Evolutionary conservation across 2,888 invertebrate genomes (phyloP).

Genomic region (Eumacrocentrus americanus): DNA sequence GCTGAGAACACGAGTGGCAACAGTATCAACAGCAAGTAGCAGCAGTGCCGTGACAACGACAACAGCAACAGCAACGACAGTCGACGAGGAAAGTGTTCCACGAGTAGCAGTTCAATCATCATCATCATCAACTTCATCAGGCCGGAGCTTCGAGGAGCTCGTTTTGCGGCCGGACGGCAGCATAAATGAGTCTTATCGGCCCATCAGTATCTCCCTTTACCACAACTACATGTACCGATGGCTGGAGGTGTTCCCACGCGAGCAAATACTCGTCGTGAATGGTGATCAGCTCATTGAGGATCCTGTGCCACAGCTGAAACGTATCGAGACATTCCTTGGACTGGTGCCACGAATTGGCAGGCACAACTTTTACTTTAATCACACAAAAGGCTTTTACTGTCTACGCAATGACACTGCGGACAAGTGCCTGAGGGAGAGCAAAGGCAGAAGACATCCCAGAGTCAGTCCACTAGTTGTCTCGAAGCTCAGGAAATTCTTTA

Average conservation of each 20-base stretch:
- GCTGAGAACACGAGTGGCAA: slow-evolving; percentile 80
- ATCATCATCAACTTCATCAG: slow-evolving; percentile 20
- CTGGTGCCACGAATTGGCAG: slow-evolving; percentile 73
- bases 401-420: slow-evolving; percentile 82
- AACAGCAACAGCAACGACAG: slow-evolving; percentile 42
- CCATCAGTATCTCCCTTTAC: slow-evolving; percentile 88
- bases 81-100: slow-evolving; percentile 29
- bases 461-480: slow-evolving; percentile 81
- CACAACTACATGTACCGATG: slow-evolving; percentile 88
- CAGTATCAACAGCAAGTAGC: slow-evolving; percentile 65
- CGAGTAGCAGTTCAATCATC: slow-evolving; percentile 27
- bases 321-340: slow-evolving; percentile 87
- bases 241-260: slow-evolving; percentile 90
- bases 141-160: slow-evolving; percentile 76
- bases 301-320: slow-evolving; percentile 84
- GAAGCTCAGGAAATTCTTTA: slow-evolving; percentile 83
- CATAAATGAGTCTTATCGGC: slow-evolving; percentile 83
- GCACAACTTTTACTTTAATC: slow-evolving; percentile 95
- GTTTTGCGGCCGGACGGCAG: slow-evolving; percentile 81
- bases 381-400: slow-evolving; percentile 96
- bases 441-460: slow-evolving; percentile 82
- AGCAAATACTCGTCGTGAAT: slow-evolving; percentile 93
- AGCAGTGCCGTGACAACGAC: slow-evolving; percentile 55
- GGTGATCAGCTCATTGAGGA: slow-evolving; percentile 91
- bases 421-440: slow-evolving; percentile 83